Evolutionary conservation across 2,888 invertebrate genomes (phyloP).

Genomic region (Lumbricus terrestris): DNA sequence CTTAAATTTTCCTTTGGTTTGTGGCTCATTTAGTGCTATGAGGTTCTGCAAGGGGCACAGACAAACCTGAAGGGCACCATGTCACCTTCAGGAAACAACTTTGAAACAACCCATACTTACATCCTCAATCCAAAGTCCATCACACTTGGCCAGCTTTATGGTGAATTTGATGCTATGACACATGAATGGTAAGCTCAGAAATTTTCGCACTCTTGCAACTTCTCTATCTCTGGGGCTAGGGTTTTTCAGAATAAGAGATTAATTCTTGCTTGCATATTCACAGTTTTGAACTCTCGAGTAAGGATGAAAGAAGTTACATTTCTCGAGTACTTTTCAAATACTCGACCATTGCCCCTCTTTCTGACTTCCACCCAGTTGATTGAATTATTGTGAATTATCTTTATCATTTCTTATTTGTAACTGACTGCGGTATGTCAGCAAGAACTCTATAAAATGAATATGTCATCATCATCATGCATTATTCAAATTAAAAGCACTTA

Average conservation of each 20-base stretch:
- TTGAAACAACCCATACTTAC: conserved; percentile 62
- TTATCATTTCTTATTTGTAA: too few relatives aligned
- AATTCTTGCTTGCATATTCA: background rate
- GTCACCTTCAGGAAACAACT: conserved; percentile 72
- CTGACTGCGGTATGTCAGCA: too few relatives aligned
- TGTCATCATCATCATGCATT: background rate
- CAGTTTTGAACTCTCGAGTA: too few relatives aligned
- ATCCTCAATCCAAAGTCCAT: conserved; percentile 62
- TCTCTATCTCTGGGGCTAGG: too few relatives aligned
- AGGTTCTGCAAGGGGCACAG: conserved; percentile 67
- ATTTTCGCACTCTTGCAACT: background rate
- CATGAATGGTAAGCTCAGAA: conserved; percentile 60
- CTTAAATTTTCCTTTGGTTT: background rate
- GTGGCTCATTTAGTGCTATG: conserved; percentile 54
- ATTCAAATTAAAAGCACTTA: too few relatives aligned
- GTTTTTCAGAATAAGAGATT: background rate
- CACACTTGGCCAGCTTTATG: conserved; percentile 62
- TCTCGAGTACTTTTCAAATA: too few relatives aligned
- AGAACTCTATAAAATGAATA: too few relatives aligned
- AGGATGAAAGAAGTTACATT: too few relatives aligned
- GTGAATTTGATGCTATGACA: conserved; percentile 60
- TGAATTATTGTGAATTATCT: too few relatives aligned
- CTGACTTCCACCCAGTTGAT: too few relatives aligned
- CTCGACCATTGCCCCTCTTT: too few relatives aligned
- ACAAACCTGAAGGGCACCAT: conserved; percentile 68